These are phyloP conservation scores for Bubo scandiacus DNA, from an alignment of 2,113 vertebrate species.

Conservation along the genomic window DNA sequence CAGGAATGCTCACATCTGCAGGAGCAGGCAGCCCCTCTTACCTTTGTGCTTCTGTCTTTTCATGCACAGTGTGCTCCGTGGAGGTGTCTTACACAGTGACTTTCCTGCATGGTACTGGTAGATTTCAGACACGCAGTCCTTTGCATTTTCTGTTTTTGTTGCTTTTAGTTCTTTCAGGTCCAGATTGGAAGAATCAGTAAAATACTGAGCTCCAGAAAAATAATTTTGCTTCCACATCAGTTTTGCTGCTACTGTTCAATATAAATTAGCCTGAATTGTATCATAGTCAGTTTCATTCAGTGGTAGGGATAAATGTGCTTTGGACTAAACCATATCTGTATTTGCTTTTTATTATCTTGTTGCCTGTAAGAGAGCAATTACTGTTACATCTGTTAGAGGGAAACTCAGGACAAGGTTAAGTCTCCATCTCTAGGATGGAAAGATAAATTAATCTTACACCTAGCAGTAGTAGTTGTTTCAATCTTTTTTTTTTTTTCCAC, in stretches of 20 bases:
- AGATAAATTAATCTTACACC: background rate
- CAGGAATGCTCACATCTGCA: fast-evolving
- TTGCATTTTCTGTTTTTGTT: background rate
- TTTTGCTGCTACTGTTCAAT: background rate
- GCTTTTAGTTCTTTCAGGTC: background rate
- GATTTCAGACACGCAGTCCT: background rate
- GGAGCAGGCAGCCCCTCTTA: background rate
- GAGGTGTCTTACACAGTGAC: background rate
- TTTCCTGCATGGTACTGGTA: background rate
- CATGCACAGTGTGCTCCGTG: background rate
- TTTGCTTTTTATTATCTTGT: background rate
- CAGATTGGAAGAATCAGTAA: background rate
- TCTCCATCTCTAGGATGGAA: background rate
- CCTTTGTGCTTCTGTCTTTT: background rate
- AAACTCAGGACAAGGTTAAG: background rate
- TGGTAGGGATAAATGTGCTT: background rate
- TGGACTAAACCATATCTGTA: background rate
- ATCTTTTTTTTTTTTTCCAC: background rate
- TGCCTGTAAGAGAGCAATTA: background rate
- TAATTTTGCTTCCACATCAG: background rate
- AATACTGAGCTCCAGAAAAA: background rate
- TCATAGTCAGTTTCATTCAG: background rate
- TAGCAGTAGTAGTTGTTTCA: background rate
- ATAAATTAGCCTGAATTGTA: background rate
- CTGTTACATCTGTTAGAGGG: background rate